Evolutionary conservation across 2,113 vertebrate species (phyloP).

Genomic region (Diglossa brunneiventris): DNA sequence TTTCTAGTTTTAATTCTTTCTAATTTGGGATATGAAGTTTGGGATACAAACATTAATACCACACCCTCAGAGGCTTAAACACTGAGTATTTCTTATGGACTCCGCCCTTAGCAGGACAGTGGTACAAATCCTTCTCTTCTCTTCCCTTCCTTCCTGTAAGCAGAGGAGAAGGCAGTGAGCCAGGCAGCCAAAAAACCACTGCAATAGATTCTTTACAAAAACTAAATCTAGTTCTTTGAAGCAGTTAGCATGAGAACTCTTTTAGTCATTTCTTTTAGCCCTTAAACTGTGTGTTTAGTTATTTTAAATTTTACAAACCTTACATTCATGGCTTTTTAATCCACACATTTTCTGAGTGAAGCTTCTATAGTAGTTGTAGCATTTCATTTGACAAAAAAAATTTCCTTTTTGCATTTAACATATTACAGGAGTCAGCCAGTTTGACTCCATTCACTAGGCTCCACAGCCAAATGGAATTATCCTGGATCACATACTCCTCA

Average conservation of each 20-base stretch:
- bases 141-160: background rate
- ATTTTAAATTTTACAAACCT: background rate
- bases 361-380: background rate
- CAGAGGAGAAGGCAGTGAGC: background rate
- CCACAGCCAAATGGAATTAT: background rate
- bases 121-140: background rate
- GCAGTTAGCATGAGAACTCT: background rate
- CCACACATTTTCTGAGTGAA: background rate
- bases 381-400: background rate
- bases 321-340: background rate
- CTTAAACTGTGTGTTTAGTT: background rate
- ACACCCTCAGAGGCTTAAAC: slow-evolving; percentile 3
- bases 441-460: background rate
- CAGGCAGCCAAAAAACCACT: background rate
- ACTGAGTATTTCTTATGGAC: background rate
- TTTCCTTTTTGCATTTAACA: background rate
- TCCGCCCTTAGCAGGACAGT: background rate
- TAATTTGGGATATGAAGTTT: background rate
- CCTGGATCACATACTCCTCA: background rate
- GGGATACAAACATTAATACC: background rate
- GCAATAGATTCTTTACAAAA: background rate
- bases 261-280: background rate
- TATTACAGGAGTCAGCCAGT: background rate
- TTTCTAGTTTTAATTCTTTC: slow-evolving; percentile 35
- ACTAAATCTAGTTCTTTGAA: background rate